Conservation (phyloP, 2,888 invertebrate species). For the Leucophora obtusa region DNA sequence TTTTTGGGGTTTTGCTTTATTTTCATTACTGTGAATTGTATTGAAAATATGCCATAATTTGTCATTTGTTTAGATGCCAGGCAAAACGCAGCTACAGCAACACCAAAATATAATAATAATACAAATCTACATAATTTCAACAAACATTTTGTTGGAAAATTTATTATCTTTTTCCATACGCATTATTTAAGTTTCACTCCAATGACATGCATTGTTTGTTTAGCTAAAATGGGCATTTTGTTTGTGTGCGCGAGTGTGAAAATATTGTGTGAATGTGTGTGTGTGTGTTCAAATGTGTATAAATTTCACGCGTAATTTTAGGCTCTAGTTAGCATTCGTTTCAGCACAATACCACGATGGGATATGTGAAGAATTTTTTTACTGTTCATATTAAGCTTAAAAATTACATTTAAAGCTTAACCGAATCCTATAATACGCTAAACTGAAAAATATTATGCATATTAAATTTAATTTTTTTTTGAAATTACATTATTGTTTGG, state of each 20-base stretch:
- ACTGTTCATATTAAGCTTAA: no score
- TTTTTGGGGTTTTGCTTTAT: slow-evolving; percentile 12
- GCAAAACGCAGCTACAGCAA: neutral
- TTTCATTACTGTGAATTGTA: slow-evolving; percentile 29
- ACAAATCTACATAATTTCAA: slow-evolving; percentile 34
- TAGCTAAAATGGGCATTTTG: neutral
- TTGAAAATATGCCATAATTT: slow-evolving; percentile 51
- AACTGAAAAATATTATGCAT: no score
- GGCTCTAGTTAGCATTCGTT: slow-evolving; percentile 60
- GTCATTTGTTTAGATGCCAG: slow-evolving; percentile 48
- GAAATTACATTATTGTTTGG: no score
- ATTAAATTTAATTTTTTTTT: no score
- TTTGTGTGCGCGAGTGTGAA: neutral
- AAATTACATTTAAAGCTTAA: no score
- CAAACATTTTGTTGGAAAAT: slow-evolving; percentile 53
- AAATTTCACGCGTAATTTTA: slow-evolving; percentile 70
- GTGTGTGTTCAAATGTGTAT: slow-evolving; percentile 42
- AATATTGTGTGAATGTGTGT: neutral
- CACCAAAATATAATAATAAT: neutral
- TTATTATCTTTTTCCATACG: slow-evolving; percentile 50
- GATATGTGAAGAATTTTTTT: no score
- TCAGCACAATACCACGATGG: slow-evolving; percentile 14
- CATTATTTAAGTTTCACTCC: slow-evolving; percentile 41
- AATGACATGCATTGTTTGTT: slow-evolving; percentile 27
- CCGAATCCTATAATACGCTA: no score